A percentile compares a stretch with the other conserved stretches of the same genome.
These are phyloP conservation scores for Choloepus hoffmanni DNA, from an alignment of 2,113 vertebrate species.

Conservation along the genomic window DNA sequence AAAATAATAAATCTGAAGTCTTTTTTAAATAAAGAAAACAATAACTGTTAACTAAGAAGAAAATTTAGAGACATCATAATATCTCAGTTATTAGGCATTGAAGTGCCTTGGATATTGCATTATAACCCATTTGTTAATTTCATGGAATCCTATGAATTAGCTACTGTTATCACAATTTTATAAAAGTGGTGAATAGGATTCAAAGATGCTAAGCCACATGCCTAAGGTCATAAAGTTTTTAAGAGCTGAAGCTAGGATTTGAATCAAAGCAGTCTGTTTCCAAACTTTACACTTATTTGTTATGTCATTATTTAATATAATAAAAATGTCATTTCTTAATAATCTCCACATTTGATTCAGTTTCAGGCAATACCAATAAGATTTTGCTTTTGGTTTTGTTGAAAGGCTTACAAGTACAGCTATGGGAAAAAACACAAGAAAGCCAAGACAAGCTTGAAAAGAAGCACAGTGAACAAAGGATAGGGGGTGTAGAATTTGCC, in stretches of 20 bases:
- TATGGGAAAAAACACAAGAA: neutral
- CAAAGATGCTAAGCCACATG: neutral
- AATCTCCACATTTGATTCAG: neutral
- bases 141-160: neutral
- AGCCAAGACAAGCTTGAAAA: neutral
- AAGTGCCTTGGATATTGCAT: neutral
- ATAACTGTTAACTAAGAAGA: neutral
- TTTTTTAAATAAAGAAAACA: neutral
- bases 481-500: neutral
- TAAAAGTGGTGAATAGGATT: neutral
- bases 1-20: conserved; percentile 30
- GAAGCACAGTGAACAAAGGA: neutral
- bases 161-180: conserved; percentile 10
- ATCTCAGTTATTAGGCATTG: neutral
- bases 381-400: conserved; percentile 37
- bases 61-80: neutral
- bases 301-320: neutral
- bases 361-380: neutral
- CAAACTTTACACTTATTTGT: neutral
- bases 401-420: neutral
- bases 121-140: conserved; percentile 34
- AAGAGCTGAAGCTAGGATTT: neutral
- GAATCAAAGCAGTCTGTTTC: neutral
- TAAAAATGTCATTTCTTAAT: neutral
- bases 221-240: neutral